Evolutionary conservation across 1,140 invertebrate genomes (phyloP).

Genomic region (Pararge aegeria): DNA sequence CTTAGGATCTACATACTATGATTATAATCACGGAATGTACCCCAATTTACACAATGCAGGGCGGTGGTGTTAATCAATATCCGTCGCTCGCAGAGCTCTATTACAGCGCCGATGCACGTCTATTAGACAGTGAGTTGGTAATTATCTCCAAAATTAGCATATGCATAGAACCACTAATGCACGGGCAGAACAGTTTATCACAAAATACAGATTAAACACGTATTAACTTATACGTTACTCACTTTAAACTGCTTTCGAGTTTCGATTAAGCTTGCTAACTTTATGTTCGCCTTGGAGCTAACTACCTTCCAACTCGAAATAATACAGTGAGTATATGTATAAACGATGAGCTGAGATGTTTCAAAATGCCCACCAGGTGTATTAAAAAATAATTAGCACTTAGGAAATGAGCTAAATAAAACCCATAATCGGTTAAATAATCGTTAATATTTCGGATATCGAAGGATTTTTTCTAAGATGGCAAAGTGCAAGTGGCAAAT

Average conservation of each 20-base stretch:
- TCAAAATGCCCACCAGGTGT: too few relatives aligned
- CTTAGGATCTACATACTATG: background rate
- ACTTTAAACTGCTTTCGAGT: background rate
- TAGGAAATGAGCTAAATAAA: too few relatives aligned
- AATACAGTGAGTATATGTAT: too few relatives aligned
- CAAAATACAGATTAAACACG: slow-evolving; percentile 4
- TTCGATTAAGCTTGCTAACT: background rate
- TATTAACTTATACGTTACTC: background rate
- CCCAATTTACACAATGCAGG: background rate
- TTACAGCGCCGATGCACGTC: slow-evolving; percentile 5
- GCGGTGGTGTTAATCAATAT: slow-evolving; percentile 4
- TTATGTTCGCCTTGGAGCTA: background rate
- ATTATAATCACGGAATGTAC: background rate
- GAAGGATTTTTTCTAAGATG: too few relatives aligned
- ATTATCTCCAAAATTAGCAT: background rate
- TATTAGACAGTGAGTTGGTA: slow-evolving; percentile 4
- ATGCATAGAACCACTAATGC: slow-evolving; percentile 1
- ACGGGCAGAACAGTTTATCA: background rate
- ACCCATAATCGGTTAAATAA: too few relatives aligned
- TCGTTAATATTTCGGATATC: too few relatives aligned
- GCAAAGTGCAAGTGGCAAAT: too few relatives aligned
- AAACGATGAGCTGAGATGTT: too few relatives aligned
- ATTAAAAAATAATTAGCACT: too few relatives aligned
- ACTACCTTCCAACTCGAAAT: background rate
- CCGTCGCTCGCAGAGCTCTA: background rate